Evolutionary conservation across 2,797 vertebrate species (phyloP), one percentile per base, ranked within the genome.

Genomic region (Furcifer pardalis): DNA sequence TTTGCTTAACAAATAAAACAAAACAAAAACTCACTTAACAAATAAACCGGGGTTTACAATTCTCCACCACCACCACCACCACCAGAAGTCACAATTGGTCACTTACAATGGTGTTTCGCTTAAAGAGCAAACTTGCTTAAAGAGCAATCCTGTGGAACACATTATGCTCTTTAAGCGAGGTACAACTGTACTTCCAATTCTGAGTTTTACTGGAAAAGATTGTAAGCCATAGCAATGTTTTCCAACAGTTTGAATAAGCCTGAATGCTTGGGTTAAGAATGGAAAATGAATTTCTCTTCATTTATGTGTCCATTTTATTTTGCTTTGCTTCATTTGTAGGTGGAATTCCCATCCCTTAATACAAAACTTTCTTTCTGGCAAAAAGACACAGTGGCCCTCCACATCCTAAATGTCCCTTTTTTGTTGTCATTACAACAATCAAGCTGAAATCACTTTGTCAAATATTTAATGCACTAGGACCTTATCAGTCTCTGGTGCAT

Each of bases 291-390:
- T 74, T 21, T 25, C 27, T 44, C 32, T 1, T 77, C n/a, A 87
- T 46, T 68, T 37, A n/a, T 87, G n/a, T 46, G 65, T 59, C 49
- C 37, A 77, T 71, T 49, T 40, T 77, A 59, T 71, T 73, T 66
- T 32, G 9, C 8, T 5, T 23, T 56, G 21, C 15, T 56, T 56
- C 21, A 56, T 77, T 30, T 37, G 8, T 23, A 56, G 46, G 40
- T 84, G 42, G 63, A 73, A 49, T 52, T 60, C 25, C 32, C 32
- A 52, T 44, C 69, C 19, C 68, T 66, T 77, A 52, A 52, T 60
- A 37, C 2, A 21, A 65, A 65, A 76, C 44, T 59, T 23, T 37
- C 10, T 49, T 86, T 77, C 79, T 60, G 42, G 59, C 15, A 59
- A 49, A 27, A 23, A 82, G 40, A 32, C 37, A 62, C 25, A 21